Percentiles rank a stretch among this genome's conserved stretches.
phyloP scores from a whole-genome alignment of 2,113 vertebrate genomes.

The Camarhynchus parvulus region DNA sequence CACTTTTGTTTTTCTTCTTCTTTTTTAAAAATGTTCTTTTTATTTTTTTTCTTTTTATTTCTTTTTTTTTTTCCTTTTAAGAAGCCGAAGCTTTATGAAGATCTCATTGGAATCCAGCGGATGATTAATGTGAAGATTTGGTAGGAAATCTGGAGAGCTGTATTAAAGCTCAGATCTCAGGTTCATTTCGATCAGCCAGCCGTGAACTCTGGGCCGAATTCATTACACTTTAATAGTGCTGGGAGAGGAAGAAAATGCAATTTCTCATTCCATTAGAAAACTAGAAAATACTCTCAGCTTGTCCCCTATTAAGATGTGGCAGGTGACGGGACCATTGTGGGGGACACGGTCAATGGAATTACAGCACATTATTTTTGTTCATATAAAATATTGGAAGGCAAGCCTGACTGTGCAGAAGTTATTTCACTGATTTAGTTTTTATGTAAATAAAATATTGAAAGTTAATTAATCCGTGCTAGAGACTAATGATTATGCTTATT shows the following conservation, averaged over 20 bases:
- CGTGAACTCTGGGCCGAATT: conserved; percentile 95
- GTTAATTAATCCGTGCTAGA: conserved; percentile 86
- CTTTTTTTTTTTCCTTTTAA: background rate
- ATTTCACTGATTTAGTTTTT: conserved; percentile 91
- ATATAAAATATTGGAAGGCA: conserved; percentile 85
- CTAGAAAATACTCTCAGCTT: conserved; percentile 89
- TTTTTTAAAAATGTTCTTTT: background rate
- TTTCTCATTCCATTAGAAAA: conserved; percentile 95
- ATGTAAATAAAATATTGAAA: conserved; percentile 91
- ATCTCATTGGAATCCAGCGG: conserved; percentile 82
- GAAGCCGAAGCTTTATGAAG: conserved; percentile 81
- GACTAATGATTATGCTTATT: conserved; percentile 92
- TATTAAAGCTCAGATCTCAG: conserved; percentile 92
- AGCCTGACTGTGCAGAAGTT: conserved; percentile 84
- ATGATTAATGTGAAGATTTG: conserved; percentile 98
- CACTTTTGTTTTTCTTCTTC: conserved; percentile 1
- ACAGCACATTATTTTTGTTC: conserved; percentile 83
- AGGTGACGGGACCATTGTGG: conserved; percentile 90
- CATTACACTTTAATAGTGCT: conserved; percentile 93
- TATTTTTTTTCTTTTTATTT: background rate
- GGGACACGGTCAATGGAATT: conserved; percentile 80
- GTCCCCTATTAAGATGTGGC: conserved; percentile 95
- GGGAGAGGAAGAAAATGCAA: conserved; percentile 92
- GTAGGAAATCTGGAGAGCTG: conserved; percentile 88
- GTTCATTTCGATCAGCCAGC: conserved; percentile 94